Base-by-base conservation (phyloP, 2,888 invertebrate species). In the Arrhopalites spinosus region DNA sequence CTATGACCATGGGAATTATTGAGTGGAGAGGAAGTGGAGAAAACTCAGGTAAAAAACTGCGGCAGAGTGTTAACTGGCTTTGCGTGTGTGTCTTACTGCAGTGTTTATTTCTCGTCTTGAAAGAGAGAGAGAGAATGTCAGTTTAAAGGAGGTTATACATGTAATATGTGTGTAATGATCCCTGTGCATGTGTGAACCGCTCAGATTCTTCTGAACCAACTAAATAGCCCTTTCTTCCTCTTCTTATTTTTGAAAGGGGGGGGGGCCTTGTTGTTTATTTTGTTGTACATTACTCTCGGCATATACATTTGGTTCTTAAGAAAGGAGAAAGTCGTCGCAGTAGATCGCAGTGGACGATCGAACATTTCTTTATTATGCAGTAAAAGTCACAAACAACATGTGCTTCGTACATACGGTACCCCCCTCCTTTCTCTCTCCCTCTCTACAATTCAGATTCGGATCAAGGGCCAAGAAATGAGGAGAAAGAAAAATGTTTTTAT, bases 71-170 rank as follows among this genome's bases (percentile, higher is more conserved):
- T 47, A 68, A 45, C 25, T 66, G 36, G 47, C 47, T 68, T 36
- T 68, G 67, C 67, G 45, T 68, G 67, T 47, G 67, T 68, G 20
- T 30, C 66, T 43, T 43, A 43, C 30, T 68, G 67, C 67, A 68
- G 67, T 47, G 43, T 66, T 66, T 66, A 66, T 36, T 7, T 68
- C 47, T 68, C 20, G 47, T 59, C 59, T 25, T 59, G 59, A 59
- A 23, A 25, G 53, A 45, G 45, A 50, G 2, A 50, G 17, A 50
- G 15, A 50, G 50, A 50, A 20, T 50, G 20, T 20, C 15, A 50
- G 50, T n/a, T n/a, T n/a, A 50, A n/a, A 50, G 50, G 8, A 50
- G 50, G 2, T 3, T 20, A 50, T 20, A 59, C 23, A 59, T 59
- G 59, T 17, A 59, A 59, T 59, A 23, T 59, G 59, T 59, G 20